phyloP scores from a whole-genome alignment of 2,888 invertebrate species.

The Crossocerus cetratus region DNA sequence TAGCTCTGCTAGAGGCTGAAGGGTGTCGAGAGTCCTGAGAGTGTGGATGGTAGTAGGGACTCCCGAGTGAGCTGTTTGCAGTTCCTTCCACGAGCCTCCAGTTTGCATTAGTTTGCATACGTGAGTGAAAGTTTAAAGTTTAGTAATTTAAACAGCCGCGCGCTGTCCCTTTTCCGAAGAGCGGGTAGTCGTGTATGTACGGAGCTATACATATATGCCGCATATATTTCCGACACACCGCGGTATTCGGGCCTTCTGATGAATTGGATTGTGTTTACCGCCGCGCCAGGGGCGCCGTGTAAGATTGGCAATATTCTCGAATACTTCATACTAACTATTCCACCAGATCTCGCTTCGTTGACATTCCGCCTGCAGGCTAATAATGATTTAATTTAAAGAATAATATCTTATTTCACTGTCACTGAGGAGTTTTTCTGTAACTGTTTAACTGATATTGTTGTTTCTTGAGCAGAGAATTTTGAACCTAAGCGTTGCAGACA shows the following conservation, averaged over 20 bases:
- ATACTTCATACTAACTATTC: too few relatives aligned
- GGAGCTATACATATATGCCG: conserved; percentile 19
- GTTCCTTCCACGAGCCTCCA: conserved; percentile 69
- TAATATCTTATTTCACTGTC: too few relatives aligned
- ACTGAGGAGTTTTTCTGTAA: too few relatives aligned
- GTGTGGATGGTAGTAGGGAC: conserved; percentile 55
- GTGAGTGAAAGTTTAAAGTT: conserved; percentile 72
- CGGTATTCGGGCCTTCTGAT: too few relatives aligned
- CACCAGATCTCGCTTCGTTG: too few relatives aligned
- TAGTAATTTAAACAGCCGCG: conserved; percentile 69
- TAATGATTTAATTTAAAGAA: too few relatives aligned
- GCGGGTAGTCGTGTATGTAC: conserved; percentile 16
- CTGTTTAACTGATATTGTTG: too few relatives aligned
- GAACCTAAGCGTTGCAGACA: too few relatives aligned
- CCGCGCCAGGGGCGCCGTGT: background rate
- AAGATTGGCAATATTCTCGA: conserved; percentile 7
- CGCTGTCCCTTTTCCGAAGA: conserved; percentile 62
- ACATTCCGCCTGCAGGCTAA: too few relatives aligned
- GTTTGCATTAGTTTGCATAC: conserved; percentile 73
- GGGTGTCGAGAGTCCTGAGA: conserved; percentile 57
- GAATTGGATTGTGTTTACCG: conserved; percentile 18
- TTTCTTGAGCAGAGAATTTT: too few relatives aligned
- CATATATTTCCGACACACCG: background rate
- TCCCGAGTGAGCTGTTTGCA: conserved; percentile 72
- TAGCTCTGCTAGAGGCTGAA: conserved; percentile 37